These are phyloP conservation scores for Melinopterus prodromus DNA, from an alignment of 2,888 invertebrate genomes.

Conservation along the genomic window DNA sequence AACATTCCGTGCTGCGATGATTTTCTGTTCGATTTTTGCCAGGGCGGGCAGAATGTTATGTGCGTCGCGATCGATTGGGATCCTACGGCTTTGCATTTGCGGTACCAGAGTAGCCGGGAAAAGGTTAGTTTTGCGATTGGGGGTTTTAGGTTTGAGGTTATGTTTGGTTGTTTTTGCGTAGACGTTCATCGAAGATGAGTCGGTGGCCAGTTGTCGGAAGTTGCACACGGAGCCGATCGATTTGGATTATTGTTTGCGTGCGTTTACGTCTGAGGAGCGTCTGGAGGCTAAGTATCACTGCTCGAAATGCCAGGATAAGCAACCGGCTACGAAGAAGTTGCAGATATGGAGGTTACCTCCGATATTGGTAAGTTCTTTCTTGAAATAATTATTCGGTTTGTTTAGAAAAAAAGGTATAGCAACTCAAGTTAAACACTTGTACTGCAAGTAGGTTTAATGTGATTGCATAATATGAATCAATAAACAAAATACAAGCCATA, in stretches of 20 bases:
- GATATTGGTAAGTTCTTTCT: slow-evolving; percentile 73
- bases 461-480: no score
- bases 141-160: not conserved
- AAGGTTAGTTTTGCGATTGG: slow-evolving; percentile 46
- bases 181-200: slow-evolving; percentile 80
- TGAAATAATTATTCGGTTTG: no score
- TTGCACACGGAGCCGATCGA: slow-evolving; percentile 85
- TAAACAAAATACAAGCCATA: no score
- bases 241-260: slow-evolving; percentile 83
- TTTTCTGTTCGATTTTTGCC: slow-evolving; percentile 60
- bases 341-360: slow-evolving; percentile 93
- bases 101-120: slow-evolving; percentile 64
- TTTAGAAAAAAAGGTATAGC: no score
- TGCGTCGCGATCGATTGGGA: slow-evolving; percentile 93
- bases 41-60: slow-evolving; percentile 50
- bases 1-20: slow-evolving; percentile 75
- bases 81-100: slow-evolving; percentile 89
- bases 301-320: slow-evolving; percentile 81
- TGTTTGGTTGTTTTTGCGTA: slow-evolving; percentile 53
- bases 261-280: slow-evolving; percentile 88
- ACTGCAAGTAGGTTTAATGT: no score
- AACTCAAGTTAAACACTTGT: no score
- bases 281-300: slow-evolving; percentile 89
- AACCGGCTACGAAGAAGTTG: slow-evolving; percentile 88
- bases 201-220: slow-evolving; percentile 73